Conservation (phyloP, 2,888 invertebrate species). For the Tribolium freemani region DNA sequence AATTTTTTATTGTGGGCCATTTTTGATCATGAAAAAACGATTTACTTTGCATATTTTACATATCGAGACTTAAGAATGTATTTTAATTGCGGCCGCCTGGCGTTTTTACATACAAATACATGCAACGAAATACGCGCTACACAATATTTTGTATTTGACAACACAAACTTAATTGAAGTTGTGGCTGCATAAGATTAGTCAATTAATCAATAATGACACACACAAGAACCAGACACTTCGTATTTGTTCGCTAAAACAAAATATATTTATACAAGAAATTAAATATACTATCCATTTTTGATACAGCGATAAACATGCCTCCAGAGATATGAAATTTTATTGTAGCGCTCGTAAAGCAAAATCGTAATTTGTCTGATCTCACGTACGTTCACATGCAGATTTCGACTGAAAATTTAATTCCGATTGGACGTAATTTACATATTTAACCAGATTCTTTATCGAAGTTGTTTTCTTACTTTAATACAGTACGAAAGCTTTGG, state of each 20-base stretch:
- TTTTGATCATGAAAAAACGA: constrained; percentile 28
- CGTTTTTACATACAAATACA: constrained; percentile 29
- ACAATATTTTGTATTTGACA: too few relatives aligned
- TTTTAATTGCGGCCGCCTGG: constrained; percentile 8
- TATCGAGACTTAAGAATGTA: constrained; percentile 26
- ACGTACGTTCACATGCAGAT: background rate
- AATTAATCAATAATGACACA: constrained; percentile 18
- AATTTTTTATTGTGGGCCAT: background rate
- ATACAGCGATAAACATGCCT: background rate
- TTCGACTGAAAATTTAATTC: constrained; percentile 1
- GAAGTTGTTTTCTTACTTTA: too few relatives aligned
- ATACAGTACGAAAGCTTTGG: too few relatives aligned
- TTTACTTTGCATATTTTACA: constrained; percentile 30
- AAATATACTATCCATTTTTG: constrained; percentile 1
- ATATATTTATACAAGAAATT: background rate
- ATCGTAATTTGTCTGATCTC: background rate
- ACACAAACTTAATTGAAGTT: too few relatives aligned
- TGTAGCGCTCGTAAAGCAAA: background rate
- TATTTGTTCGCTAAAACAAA: background rate
- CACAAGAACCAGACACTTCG: constrained; percentile 8
- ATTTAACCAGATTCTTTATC: background rate
- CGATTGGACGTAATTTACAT: background rate
- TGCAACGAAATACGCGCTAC: background rate
- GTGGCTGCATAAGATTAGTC: background rate
- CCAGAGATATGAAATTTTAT: background rate